Evolutionary conservation across 2,888 invertebrate species (phyloP).

Genomic region (Pristionchus japonicus): DNA sequence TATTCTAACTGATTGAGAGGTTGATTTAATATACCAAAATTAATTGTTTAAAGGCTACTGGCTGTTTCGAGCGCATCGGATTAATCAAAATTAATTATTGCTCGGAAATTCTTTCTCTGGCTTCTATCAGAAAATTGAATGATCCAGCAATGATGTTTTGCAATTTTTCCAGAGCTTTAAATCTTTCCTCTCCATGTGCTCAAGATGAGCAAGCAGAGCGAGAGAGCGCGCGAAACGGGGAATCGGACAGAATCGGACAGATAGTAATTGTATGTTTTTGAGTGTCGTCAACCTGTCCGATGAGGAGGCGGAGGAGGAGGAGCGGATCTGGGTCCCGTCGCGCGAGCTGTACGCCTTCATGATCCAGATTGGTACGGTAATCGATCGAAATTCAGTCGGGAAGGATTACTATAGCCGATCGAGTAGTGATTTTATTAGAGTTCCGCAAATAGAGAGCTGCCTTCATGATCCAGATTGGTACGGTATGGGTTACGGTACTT

Average conservation of each 20-base stretch:
- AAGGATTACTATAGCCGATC: background rate
- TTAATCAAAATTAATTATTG: no score
- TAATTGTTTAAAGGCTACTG: no score
- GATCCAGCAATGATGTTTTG: no score
- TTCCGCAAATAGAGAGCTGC: no score
- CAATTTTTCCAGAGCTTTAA: no score
- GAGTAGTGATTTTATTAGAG: background rate
- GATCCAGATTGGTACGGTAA: conserved; percentile 33
- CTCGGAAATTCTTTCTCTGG: no score
- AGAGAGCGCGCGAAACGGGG: background rate
- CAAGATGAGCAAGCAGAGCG: background rate
- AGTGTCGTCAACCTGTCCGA: background rate
- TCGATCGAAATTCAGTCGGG: no score
- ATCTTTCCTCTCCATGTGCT: no score
- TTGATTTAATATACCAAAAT: no score
- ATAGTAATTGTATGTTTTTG: background rate
- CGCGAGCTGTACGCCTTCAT: conserved; percentile 37
- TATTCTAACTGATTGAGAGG: no score
- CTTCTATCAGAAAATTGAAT: no score
- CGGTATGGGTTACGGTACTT: background rate
- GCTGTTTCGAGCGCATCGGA: no score
- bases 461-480: conserved; percentile 43
- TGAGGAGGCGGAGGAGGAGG: background rate
- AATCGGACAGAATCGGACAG: background rate
- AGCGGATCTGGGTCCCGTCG: background rate